Percentiles rank a stretch among this genome's conserved stretches.
Conservation (phyloP, 1,140 invertebrate species). For the Belonocnema kinseyi region DNA sequence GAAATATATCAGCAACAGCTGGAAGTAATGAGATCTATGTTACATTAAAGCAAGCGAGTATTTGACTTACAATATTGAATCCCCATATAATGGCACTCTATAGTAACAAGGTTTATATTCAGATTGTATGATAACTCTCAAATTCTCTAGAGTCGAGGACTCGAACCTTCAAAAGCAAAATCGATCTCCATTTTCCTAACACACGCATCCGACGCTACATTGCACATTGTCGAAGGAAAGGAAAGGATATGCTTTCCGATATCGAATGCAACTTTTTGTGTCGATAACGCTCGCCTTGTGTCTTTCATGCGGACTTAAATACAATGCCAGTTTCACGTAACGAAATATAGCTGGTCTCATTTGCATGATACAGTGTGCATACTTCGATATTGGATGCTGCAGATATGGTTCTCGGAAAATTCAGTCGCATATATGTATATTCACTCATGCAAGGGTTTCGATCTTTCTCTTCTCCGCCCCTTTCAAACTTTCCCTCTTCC, state of each 20-base stretch:
- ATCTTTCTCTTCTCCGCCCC: background rate
- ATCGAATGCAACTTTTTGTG: background rate
- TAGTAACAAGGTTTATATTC: slow-evolving; percentile 27
- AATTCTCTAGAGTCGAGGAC: background rate
- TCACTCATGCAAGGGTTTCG: slow-evolving; percentile 1
- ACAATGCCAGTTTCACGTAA: slow-evolving; percentile 5
- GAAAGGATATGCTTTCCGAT: background rate
- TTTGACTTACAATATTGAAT: slow-evolving; percentile 15
- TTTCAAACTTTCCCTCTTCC: no score
- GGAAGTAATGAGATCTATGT: background rate
- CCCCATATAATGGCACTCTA: slow-evolving; percentile 1
- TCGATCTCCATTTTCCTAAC: slow-evolving; percentile 17
- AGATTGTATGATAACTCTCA: slow-evolving; percentile 7
- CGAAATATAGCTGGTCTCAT: background rate
- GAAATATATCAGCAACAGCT: no score
- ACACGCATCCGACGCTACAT: background rate
- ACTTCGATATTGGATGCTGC: background rate
- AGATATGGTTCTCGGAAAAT: slow-evolving; percentile 1
- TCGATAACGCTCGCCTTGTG: background rate
- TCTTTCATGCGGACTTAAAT: background rate
- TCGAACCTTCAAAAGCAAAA: background rate
- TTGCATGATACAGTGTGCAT: background rate
- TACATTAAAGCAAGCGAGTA: background rate
- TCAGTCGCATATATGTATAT: background rate
- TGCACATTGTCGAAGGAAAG: background rate